These are phyloP conservation scores for Melitaea cinxia DNA, from an alignment of 1,140 invertebrate species.

Conservation along the genomic window DNA sequence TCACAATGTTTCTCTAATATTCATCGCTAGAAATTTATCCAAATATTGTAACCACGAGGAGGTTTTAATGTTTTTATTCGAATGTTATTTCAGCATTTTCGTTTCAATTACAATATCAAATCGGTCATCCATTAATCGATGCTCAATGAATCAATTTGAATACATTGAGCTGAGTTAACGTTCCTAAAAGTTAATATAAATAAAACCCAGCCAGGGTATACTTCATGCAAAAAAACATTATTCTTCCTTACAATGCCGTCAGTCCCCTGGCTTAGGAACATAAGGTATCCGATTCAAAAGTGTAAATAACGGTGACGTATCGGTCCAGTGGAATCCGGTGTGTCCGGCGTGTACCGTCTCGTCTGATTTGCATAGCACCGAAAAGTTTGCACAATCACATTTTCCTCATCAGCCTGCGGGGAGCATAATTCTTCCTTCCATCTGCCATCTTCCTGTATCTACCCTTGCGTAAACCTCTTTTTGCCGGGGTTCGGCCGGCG, in stretches of 20 bases:
- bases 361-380: conserved; percentile 80
- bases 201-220: conserved; percentile 44
- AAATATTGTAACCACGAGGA: background rate
- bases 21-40: background rate
- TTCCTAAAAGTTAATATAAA: conserved; percentile 61
- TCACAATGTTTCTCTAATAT: background rate
- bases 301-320: conserved; percentile 63
- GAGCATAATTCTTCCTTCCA: conserved; percentile 76
- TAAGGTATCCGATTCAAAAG: conserved; percentile 60
- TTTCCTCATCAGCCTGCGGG: conserved; percentile 81
- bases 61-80: conserved; percentile 9
- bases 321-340: conserved; percentile 55
- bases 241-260: conserved; percentile 50
- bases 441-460: conserved; percentile 77
- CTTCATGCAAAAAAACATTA: conserved; percentile 58
- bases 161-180: conserved; percentile 55
- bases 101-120: conserved; percentile 52
- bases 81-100: conserved; percentile 60
- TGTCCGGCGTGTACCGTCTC: conserved; percentile 60
- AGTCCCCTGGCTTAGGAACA: conserved; percentile 41
- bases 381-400: conserved; percentile 82
- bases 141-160: conserved; percentile 71
- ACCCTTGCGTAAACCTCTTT: conserved; percentile 71
- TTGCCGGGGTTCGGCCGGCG: conserved; percentile 69
- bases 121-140: conserved; percentile 58